Base-by-base conservation (phyloP, 2,113 vertebrate genomes). In the Osmerus eperlanus region DNA sequence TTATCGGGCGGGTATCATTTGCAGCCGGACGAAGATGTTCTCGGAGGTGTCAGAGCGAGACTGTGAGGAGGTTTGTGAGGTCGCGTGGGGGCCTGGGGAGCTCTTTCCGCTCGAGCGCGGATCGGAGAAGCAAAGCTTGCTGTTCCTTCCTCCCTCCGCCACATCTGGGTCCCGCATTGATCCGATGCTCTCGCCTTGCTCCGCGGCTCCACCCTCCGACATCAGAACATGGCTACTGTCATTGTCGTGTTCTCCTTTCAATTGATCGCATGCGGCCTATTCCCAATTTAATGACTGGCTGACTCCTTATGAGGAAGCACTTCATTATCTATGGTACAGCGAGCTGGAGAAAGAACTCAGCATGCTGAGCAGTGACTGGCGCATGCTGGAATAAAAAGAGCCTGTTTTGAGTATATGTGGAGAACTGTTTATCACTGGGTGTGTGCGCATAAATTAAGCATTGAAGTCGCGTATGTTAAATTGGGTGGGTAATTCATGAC, bases 271-370 rank as follows among this genome's bases (percentile, higher is more conserved):
- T 78, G 70, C 63, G 64, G 72, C 81, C 65, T 70, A 56, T 67
- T 81, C 53, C 71, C 79, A 51, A 32, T 81, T 78, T 86, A 87
- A 87, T 88, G 76, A 87, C 85, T 76, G 79, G 63, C 83, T 88
- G 89, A 73, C 78, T 77, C 87, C 71, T 78, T 86, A 80, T 73
- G 41, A 82, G 86, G 84, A 90, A 86, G 84, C 80, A 78, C 88
- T 88, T 90, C 85, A 86, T 90, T 89, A 88, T 55, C 14, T 81
- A 76, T 60, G 73, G 79, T 80, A 70, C 75, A 86, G 72, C 81
- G 29, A 86, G 82, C 82, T 78, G 78, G 67, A 67, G 56, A 78
- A 75, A 56, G 71, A 72, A 56, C 2, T 67, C 67, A 61, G 68
- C 32, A 19, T 61, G 60, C 70, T 66, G 63, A 25, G 62, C 9